Evolutionary conservation across 1,140 invertebrate genomes (phyloP).

Genomic region (Hyposmocoma kahamanoa): DNA sequence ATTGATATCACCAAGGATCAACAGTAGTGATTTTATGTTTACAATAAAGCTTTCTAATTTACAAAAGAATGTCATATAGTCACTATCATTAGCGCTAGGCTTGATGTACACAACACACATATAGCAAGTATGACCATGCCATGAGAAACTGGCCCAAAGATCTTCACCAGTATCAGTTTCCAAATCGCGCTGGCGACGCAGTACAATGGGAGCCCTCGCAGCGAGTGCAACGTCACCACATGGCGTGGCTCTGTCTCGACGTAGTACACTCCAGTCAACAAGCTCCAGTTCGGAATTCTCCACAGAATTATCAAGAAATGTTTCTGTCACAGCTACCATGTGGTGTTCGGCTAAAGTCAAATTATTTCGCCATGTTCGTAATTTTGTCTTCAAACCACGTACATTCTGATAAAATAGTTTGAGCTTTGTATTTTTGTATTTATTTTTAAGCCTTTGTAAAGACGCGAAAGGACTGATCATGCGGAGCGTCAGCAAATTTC

Average conservation of each 20-base stretch:
- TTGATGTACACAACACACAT: slow-evolving; percentile 6
- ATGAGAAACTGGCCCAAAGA: neutral
- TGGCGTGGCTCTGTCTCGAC: slow-evolving; percentile 12
- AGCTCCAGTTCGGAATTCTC: neutral
- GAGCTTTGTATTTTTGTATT: too few species aligned
- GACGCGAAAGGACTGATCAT: too few species aligned
- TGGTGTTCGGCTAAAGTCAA: neutral
- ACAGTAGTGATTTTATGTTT: neutral
- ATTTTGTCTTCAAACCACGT: neutral
- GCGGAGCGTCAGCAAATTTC: too few species aligned
- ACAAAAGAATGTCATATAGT: slow-evolving; percentile 1
- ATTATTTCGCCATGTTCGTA: neutral
- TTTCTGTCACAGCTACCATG: slow-evolving; percentile 6
- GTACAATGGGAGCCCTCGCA: neutral
- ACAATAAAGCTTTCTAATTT: neutral
- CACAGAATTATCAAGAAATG: slow-evolving; percentile 3
- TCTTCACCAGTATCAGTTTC: neutral
- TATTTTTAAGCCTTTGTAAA: too few species aligned
- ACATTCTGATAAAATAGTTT: neutral
- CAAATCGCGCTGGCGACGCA: neutral
- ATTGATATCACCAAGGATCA: slow-evolving; percentile 4
- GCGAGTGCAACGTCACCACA: neutral
- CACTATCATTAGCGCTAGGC: neutral
- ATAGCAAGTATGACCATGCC: neutral
- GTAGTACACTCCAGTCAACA: slow-evolving; percentile 2